Evolutionary conservation across 2,797 vertebrate genomes (phyloP), one percentile per base, ranked within the genome.

Genomic region (Alosa sapidissima): DNA sequence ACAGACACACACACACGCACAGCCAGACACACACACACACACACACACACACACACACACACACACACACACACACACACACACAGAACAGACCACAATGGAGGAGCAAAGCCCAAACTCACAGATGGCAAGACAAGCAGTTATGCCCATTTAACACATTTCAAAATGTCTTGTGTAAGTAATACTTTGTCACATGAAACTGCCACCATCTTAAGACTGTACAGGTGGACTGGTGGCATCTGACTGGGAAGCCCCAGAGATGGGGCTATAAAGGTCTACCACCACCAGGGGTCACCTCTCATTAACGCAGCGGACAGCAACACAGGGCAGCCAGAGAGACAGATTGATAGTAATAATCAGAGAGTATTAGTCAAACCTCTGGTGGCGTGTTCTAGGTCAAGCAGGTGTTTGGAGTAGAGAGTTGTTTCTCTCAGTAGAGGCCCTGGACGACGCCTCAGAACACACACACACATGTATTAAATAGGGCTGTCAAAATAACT

Each of bases 261-360:
- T 33, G 68, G 14, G 3, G 33, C 16, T 78, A 47, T 41, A 41
- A 2, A 41, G 36, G 36, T 45, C 5, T 36, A 47, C 14, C 36
- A 47, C 86, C 89, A 89, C 84, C 86, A 88, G 85, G 83, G 62
- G 86, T 68, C 81, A 72, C 83, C 81, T 55, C 36, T 81, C 28
- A 81, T 81, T 10, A 28, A 58, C 49, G 48, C 13, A 83, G 83
- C 51, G 72, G 75, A 45, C 82, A 21, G 21, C 28, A 62, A 60
- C 13, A 52, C 48, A 48, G 54, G 8, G 11, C 45, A 24, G 51
- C 47, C 45, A 62, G 48, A 48, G 78, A 24, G 51, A 49, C 41
- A 60, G 47, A 85, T 48, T 36, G 72, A 36, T 45, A 47, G 72
- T 16, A 45, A 47, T 78, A 41, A 78, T 78, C 72, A 78, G 36